These are phyloP conservation scores for Thymelicus lineola DNA, from an alignment of 2,888 invertebrate species.

Conservation along the genomic window DNA sequence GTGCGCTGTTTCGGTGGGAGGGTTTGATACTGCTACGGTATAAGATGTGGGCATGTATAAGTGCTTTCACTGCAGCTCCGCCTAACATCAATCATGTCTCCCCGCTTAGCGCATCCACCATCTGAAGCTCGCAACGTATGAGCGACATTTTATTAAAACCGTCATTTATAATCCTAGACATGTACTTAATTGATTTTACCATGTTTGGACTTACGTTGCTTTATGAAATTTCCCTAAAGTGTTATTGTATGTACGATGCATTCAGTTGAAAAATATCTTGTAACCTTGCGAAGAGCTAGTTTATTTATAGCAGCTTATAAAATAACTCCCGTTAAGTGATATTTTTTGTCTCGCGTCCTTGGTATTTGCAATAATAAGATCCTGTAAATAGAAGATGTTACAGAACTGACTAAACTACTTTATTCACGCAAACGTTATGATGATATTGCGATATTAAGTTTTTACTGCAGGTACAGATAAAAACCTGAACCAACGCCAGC, in stretches of 20 bases:
- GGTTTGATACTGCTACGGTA: conserved; percentile 75
- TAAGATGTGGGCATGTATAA: conserved; percentile 65
- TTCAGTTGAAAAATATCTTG: no score
- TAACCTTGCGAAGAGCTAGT: no score
- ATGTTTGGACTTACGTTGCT: conserved; percentile 28
- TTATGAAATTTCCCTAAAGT: conserved; percentile 3
- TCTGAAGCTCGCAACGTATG: conserved; percentile 38
- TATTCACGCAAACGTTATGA: conserved; percentile 30
- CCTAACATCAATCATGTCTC: conserved; percentile 67
- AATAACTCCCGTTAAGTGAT: neutral
- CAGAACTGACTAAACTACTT: conserved; percentile 24
- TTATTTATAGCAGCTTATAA: no score
- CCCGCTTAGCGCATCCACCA: conserved; percentile 32
- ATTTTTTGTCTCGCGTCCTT: neutral
- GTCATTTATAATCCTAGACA: conserved; percentile 43
- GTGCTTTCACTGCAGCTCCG: conserved; percentile 71
- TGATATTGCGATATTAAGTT: conserved; percentile 35
- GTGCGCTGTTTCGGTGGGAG: conserved; percentile 69
- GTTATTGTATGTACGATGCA: neutral
- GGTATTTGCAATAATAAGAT: conserved; percentile 3
- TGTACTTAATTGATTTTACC: conserved; percentile 41
- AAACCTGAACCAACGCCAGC: conserved; percentile 21
- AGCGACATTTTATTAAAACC: conserved; percentile 45
- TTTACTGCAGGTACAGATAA: conserved; percentile 17
- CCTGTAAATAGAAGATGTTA: conserved; percentile 15